Evolutionary conservation across 2,888 invertebrate species (phyloP), one percentile per base, ranked within the genome.

Genomic region (Hemithea aestivaria): DNA sequence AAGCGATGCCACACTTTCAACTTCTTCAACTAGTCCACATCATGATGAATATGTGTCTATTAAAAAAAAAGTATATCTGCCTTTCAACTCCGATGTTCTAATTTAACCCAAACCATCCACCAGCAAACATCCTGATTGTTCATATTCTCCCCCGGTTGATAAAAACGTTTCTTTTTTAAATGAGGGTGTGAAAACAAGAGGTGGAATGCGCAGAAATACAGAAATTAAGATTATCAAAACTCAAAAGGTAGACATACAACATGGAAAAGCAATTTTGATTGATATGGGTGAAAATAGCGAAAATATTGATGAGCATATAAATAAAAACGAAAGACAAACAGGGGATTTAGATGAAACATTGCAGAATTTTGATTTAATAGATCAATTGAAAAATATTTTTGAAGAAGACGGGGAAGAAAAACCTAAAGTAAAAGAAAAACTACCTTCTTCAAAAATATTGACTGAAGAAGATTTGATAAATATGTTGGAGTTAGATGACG

Each of bases 381-480:
- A 40, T 2, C 34, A 40, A 43, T 43, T 47, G 46, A 40, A 28
- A 47, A 42, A 35, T 37, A 37, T 37, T 40, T 40, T 43, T 47
- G 22, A 47, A 42, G 36, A 9, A 12, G 37, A 40, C 32, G 27
- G 36, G 36, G 38, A 24, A 3, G 35, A 40, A 40, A 34, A 43
- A 30, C n/a, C n/a, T n/a, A 42, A 33, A 34, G 16, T 33, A 1
- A 42, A 32, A 33, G 2, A 8, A 35, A 36, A 31, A 39, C 25
- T 31, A 9, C 35, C 41, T 22, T 3, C 23, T 6, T 20, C 9
- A 23, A 31, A 23, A 34, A 12, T 34, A 39, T 27, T 42, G 20
- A 39, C 33, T 39, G 42, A 42, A 33, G 41, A 46, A 35, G 42
- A 46, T 23, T 35, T 40, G 2, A 39, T 46, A 42, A 42, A 34